Base-by-base conservation (phyloP, 37 sponge, comb jelly and placozoan genomes). In the Tethya wilhelma region DNA sequence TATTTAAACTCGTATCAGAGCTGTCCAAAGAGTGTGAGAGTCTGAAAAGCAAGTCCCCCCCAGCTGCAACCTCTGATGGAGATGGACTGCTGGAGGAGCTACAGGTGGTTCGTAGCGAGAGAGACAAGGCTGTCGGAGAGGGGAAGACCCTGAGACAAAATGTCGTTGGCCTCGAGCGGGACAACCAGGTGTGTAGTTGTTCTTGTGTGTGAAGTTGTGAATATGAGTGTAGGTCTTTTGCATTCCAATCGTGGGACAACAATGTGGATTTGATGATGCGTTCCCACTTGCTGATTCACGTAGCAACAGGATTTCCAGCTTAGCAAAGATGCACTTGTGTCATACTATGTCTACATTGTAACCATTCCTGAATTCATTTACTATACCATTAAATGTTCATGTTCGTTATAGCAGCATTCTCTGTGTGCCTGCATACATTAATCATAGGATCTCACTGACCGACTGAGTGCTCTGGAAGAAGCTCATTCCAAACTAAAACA, bases 101-200 rank as follows among this genome's bases (percentile, higher is more conserved):
- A 45, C 90, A 90, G 74, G 77, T 84, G 28, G 41, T 90, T 28
- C 75, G 81, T 32, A 64, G 75, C 32, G 82, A 90, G 64, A 76
- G 77, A 14, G 91, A 90, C 55, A 67, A 28, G 58, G 69, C 80
- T 56, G 62, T 80, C 28, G 49, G 23, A 2, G 76, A 87, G 56
- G 28, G 43, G 59, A 55, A 41, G 37, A 43, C 55, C n/a, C 68
- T 87, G 22, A 30, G 56, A 28, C 67, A 71, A 49, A 64, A 28
- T 11, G 40, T 69, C 19, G 23, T 56, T 23, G 28, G 33, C 2
- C 37, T 80, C 19, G 49, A 87, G 34, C 55, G 69, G 40, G 72
- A 69, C 22, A 69, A 69, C 20, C 30, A 69, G 70, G 80, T 80
- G 38, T 25, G 73, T 28, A 29, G 9, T 37, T 26, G 11, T 36